phyloP scores from a whole-genome alignment of 2,888 invertebrate genomes.

The Cryptocephalus moraei region DNA sequence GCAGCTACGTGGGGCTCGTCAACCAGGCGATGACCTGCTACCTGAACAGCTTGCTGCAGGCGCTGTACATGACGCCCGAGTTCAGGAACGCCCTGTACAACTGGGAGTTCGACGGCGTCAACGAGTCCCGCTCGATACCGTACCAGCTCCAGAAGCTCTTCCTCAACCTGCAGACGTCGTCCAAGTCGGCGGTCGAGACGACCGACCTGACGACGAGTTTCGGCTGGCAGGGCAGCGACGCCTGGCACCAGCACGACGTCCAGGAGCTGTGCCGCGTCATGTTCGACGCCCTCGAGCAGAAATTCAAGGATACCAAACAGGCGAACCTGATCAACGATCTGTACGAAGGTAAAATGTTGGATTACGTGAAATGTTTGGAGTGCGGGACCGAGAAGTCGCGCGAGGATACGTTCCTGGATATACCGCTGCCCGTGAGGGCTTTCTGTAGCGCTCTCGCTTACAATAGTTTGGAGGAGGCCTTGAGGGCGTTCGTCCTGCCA shows the following conservation, averaged over 20 bases:
- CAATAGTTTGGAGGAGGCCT: constrained; percentile 70
- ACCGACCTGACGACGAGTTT: constrained; percentile 80
- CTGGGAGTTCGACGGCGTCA: constrained; percentile 67
- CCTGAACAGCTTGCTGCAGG: constrained; percentile 77
- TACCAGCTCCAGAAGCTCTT: constrained; percentile 80
- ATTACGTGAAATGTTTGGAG: constrained; percentile 81
- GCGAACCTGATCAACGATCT: constrained; percentile 71
- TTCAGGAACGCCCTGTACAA: constrained; percentile 81
- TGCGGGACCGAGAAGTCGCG: constrained; percentile 75
- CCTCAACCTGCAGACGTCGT: constrained; percentile 73
- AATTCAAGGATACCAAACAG: constrained; percentile 73
- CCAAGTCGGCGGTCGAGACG: constrained; percentile 71
- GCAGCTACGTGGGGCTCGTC: constrained; percentile 64
- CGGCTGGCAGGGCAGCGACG: constrained; percentile 80
- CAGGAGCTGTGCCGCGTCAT: constrained; percentile 73
- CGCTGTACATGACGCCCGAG: constrained; percentile 85
- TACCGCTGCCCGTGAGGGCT: constrained; percentile 74
- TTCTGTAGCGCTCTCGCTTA: constrained; percentile 70
- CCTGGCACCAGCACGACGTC: constrained; percentile 89
- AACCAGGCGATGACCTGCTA: constrained; percentile 93
- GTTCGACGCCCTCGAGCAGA: constrained; percentile 81
- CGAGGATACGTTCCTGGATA: constrained; percentile 75
- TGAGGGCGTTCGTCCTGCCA: constrained; percentile 73
- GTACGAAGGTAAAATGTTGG: constrained; percentile 68
- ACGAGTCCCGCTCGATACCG: constrained; percentile 66